Conservation (phyloP, 2,888 invertebrate species). For the Hypolimnas misippus region DNA sequence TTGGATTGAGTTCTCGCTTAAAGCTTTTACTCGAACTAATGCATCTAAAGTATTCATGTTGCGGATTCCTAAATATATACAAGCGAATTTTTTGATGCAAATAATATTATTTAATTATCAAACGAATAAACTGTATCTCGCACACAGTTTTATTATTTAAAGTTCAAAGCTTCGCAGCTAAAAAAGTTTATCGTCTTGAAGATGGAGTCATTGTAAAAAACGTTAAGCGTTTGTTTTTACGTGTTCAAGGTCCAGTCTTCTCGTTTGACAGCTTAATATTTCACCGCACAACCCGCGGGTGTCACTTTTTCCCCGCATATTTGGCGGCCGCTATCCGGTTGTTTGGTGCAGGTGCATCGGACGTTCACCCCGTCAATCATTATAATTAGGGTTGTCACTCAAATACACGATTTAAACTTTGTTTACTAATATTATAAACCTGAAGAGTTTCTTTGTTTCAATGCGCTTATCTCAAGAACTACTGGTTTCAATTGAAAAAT, state of each 20-base stretch:
- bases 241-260: neutral
- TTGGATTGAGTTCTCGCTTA: too few species aligned
- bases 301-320: constrained; percentile 69
- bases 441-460: too few species aligned
- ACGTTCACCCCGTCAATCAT: constrained; percentile 69
- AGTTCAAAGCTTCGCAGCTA: neutral
- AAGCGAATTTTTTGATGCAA: too few species aligned
- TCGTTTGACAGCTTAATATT: constrained; percentile 23
- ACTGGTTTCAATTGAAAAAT: too few species aligned
- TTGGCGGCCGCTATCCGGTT: constrained; percentile 56
- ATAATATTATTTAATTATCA: neutral
- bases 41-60: neutral
- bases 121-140: too few species aligned
- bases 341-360: constrained; percentile 72
- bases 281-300: constrained; percentile 54
- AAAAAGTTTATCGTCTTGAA: neutral
- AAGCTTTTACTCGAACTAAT: too few species aligned
- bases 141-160: neutral
- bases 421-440: neutral
- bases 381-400: constrained; percentile 43
- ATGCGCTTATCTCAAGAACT: too few species aligned
- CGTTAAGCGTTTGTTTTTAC: too few species aligned
- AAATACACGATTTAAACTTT: neutral
- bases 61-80: too few species aligned
- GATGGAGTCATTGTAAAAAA: neutral